Base-by-base conservation (phyloP, 1,140 invertebrate species). In the Lasioglossum albipes region DNA sequence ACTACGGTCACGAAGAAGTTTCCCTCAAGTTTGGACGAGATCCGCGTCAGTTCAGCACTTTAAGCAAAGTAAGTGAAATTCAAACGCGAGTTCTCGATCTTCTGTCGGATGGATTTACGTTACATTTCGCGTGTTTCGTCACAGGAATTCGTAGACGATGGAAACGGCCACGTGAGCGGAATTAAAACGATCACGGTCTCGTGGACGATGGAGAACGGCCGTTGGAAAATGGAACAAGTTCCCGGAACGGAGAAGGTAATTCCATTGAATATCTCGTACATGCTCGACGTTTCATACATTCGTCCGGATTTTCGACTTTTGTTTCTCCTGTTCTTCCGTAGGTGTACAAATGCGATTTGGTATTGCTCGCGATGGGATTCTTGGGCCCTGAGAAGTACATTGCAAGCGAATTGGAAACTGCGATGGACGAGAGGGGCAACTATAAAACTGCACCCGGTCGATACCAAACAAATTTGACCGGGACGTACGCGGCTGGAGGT, bases 1-100 rank as follows among this genome's bases (percentile, higher is more conserved):
- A 99, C 92, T 99, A 99, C 91, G 99, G 99, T 0, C 99, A 99
- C 89, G 99, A 99, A 90, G 99, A 99, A 94, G 98, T 99, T 10
- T 82, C 89, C 6, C 72, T 98, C 0, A 97, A 97, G 91, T 97
- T 96, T 94, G 98, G 98, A 10, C 95, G 96, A 59, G 99, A 99
- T 94, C 99, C 99, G 7, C 95, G 99, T 52, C 96, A 97, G 87
- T 99, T 98, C 93, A 97, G 96, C 80, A 98, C 98, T 70, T 95
- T 98, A 73, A 99, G 98, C 87, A 99, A 97, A 93, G 96, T 96
- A 93, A 84, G 88, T 64, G 41, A 64, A 54, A 3, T 18, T 22
- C 49, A 62, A 45, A 49, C 54, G 20, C 69, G 6, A 41, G 27
- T 31, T 62, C 42, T 74, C 27, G 57, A n/a, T 59, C 7, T 6